These are phyloP conservation scores for Bucorvus abyssinicus DNA, from an alignment of 2,797 vertebrate genomes.

Conservation along the genomic window DNA sequence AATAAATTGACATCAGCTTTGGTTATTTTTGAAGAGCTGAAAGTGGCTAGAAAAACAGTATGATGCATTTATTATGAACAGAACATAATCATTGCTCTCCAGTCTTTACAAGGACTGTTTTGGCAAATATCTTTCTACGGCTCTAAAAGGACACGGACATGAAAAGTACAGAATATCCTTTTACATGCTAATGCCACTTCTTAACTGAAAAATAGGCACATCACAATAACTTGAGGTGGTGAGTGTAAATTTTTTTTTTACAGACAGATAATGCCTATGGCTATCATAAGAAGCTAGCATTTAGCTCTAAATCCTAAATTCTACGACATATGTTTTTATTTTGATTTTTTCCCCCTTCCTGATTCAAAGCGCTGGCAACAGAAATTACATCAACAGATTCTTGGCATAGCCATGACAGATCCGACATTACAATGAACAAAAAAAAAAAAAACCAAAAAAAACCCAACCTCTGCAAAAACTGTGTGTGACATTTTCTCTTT, in stretches of 20 bases:
- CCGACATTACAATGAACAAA: conserved; percentile 30
- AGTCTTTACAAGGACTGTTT: not conserved
- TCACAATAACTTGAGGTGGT: not conserved
- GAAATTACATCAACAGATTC: conserved; percentile 61
- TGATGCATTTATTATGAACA: not conserved
- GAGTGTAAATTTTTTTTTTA: not conserved
- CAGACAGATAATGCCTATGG: conserved; percentile 17
- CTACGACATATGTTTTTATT: conserved; percentile 66
- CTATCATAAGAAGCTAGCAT: conserved; percentile 42
- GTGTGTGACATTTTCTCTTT: conserved; percentile 2
- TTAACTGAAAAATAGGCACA: not conserved
- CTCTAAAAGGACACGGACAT: not conserved
- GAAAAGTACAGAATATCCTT: not conserved
- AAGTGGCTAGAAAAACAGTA: not conserved
- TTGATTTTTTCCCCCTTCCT: conserved; percentile 10
- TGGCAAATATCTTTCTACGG: not conserved
- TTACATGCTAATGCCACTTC: not conserved
- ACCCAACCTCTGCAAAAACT: not conserved
- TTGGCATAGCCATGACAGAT: conserved; percentile 60
- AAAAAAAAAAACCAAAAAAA: not conserved
- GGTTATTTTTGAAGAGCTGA: not conserved
- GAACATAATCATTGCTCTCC: not conserved
- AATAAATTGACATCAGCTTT: not conserved
- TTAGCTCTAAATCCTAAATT: conserved; percentile 56
- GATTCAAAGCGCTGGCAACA: conserved; percentile 64